Conservation (phyloP, 53 echinoderm and acorn worm genomes). For the Mesocentrotus franciscanus region DNA sequence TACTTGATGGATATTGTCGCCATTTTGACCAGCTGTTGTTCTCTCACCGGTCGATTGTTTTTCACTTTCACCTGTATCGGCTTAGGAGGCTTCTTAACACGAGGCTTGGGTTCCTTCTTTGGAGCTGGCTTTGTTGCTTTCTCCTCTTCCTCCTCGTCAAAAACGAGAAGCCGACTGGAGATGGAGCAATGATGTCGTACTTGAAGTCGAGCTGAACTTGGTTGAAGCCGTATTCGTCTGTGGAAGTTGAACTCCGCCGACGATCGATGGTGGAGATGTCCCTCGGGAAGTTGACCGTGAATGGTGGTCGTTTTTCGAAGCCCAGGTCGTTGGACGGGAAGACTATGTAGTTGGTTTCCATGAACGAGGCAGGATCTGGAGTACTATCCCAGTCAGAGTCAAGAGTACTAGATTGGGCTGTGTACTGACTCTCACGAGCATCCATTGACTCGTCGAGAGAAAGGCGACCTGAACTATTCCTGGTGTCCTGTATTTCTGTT, state of each 20-base stretch:
- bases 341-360: constrained; percentile 85
- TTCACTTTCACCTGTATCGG: constrained; percentile 62
- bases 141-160: constrained; percentile 60
- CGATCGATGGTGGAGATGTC: constrained; percentile 60
- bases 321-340: constrained; percentile 69
- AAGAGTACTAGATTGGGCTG: background rate
- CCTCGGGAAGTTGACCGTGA: constrained; percentile 59
- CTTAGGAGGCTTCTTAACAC: constrained; percentile 64
- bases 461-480: background rate
- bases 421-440: constrained; percentile 61
- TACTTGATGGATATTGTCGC: constrained; percentile 66
- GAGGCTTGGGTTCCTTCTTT: constrained; percentile 59
- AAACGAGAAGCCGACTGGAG: constrained; percentile 49
- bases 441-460: constrained; percentile 38
- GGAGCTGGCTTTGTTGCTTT: background rate
- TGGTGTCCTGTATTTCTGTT: background rate
- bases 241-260: constrained; percentile 62
- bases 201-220: constrained; percentile 60
- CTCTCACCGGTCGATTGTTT: constrained; percentile 56
- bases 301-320: constrained; percentile 61
- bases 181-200: constrained; percentile 62
- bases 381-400: constrained; percentile 63
- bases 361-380: constrained; percentile 75
- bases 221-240: constrained; percentile 61
- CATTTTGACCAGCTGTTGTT: constrained; percentile 60